These are phyloP conservation scores for Yasuhikotakia modesta DNA, from an alignment of 2,797 vertebrate genomes.

Conservation along the genomic window DNA sequence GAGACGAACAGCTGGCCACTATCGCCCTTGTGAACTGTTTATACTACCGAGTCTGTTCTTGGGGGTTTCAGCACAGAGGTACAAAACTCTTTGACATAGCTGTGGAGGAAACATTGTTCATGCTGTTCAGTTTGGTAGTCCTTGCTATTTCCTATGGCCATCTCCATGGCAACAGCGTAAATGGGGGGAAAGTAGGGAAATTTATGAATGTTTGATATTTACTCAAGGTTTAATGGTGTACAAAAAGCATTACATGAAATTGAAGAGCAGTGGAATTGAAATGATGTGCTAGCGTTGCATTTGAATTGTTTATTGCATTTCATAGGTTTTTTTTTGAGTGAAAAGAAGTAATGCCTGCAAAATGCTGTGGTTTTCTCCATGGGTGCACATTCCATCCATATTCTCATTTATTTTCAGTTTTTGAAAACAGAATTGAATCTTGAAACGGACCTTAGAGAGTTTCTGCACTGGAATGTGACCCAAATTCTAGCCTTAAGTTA, in stretches of 20 bases:
- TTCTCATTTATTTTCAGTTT: conserved; percentile 33
- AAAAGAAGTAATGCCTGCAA: not conserved
- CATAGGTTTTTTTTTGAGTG: not conserved
- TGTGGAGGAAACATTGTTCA: conserved; percentile 24
- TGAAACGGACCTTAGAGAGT: conserved; percentile 29
- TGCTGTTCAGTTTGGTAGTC: conserved; percentile 41
- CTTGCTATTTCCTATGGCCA: conserved; percentile 35
- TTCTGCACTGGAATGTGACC: conserved; percentile 28
- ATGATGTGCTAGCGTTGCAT: not conserved
- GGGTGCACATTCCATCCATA: not conserved
- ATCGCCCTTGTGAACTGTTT: not conserved
- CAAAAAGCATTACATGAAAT: conserved; percentile 6
- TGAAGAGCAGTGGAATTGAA: conserved; percentile 2
- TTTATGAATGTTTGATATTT: conserved; percentile 36
- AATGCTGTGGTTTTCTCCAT: not conserved
- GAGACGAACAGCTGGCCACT: not conserved
- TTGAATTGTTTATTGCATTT: not conserved
- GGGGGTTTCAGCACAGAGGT: not conserved
- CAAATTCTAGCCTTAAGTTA: conserved; percentile 43
- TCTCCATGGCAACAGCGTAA: conserved; percentile 64
- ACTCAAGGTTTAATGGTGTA: conserved; percentile 23
- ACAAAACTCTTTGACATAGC: conserved; percentile 20
- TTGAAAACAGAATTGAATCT: conserved; percentile 22
- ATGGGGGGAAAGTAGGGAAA: not conserved
- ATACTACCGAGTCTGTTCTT: not conserved